Conservation (phyloP, 2,888 invertebrate species). For the Conistra vaccinii region DNA sequence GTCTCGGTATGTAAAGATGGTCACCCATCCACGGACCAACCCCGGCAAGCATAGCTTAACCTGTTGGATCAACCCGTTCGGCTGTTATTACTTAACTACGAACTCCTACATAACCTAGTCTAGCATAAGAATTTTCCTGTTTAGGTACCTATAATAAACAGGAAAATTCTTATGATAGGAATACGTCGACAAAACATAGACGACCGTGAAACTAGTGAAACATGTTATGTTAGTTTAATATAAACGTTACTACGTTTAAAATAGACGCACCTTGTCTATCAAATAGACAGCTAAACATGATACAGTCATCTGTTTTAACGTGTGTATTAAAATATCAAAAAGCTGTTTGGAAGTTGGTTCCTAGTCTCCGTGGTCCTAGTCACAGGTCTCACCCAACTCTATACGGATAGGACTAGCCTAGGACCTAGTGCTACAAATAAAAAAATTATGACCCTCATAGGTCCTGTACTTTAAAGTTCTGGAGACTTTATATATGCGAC, state of each 20-base stretch:
- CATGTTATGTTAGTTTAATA: conserved; percentile 14
- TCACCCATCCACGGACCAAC: too few relatives aligned
- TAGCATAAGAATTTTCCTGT: too few relatives aligned
- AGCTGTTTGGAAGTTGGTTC: neutral
- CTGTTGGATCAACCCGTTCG: too few relatives aligned
- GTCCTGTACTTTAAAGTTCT: neutral
- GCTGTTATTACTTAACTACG: too few relatives aligned
- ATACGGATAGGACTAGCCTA: neutral
- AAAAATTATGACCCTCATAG: neutral
- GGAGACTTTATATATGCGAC: neutral
- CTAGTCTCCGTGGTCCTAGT: neutral
- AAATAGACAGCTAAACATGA: neutral
- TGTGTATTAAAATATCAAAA: neutral
- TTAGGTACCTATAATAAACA: neutral
- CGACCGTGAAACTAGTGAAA: conserved; percentile 25
- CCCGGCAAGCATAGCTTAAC: too few relatives aligned
- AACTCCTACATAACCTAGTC: too few relatives aligned
- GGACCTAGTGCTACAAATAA: neutral
- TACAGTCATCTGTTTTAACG: conserved; percentile 9
- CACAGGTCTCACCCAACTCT: neutral
- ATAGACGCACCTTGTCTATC: conserved; percentile 28
- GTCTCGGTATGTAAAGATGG: too few relatives aligned
- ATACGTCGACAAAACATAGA: neutral
- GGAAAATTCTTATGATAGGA: neutral
- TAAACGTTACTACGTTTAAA: conserved; percentile 18